phyloP scores from a whole-genome alignment of 2,888 invertebrate genomes.

The Dioctria rufipes region DNA sequence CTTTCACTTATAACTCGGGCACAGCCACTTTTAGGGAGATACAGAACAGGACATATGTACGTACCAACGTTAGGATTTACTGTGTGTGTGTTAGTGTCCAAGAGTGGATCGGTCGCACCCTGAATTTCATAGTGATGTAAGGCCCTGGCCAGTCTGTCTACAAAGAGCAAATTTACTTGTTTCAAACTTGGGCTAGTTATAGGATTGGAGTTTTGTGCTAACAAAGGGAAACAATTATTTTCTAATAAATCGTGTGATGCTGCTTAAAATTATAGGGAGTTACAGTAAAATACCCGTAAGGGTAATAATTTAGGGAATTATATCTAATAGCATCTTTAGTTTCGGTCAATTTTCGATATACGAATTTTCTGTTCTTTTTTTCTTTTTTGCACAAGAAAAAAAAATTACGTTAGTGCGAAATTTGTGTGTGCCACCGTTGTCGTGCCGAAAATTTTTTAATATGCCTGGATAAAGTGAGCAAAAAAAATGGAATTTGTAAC shows the following conservation, averaged over 20 bases:
- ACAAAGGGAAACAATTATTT: constrained; percentile 43
- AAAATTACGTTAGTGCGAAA: constrained; percentile 30
- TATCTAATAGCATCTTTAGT: neutral
- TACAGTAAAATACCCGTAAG: constrained; percentile 5
- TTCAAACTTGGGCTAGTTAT: constrained; percentile 61
- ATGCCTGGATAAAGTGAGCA: constrained; percentile 1
- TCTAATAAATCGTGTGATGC: constrained; percentile 24
- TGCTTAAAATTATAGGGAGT: constrained; percentile 11
- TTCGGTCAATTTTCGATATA: neutral
- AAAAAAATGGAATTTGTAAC: constrained; percentile 3
- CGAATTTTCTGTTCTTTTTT: neutral
- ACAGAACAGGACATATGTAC: neutral
- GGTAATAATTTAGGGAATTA: neutral
- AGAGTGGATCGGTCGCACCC: constrained; percentile 65
- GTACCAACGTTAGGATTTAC: too few species aligned
- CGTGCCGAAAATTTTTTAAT: neutral
- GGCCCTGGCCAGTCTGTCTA: constrained; percentile 69
- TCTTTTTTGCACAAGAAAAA: constrained; percentile 14
- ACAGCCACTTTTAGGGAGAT: neutral
- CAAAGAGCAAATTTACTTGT: constrained; percentile 65
- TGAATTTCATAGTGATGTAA: constrained; percentile 70
- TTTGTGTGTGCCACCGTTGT: neutral
- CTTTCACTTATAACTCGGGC: constrained; percentile 25
- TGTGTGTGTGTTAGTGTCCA: constrained; percentile 35
- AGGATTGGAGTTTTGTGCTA: neutral